Base-by-base conservation (phyloP, 2,888 invertebrate genomes). In the Drosophila infuscata region DNA sequence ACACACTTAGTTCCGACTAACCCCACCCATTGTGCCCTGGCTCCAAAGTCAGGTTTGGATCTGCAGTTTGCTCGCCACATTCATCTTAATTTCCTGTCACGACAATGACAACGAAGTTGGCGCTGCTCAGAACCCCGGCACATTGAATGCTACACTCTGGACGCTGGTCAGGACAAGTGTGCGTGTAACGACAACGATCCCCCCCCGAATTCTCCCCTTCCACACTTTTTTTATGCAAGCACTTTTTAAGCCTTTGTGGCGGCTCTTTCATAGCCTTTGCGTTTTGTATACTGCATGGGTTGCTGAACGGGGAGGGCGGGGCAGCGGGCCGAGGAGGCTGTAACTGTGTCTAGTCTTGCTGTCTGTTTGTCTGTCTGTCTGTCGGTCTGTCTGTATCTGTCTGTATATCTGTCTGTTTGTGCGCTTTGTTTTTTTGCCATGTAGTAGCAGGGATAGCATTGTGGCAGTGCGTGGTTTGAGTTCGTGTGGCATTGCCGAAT, bases 21-120 rank as follows among this genome's bases (percentile, higher is more conserved):
- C 62, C 65, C 25, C 29, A 32, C 32, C 32, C 32, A 41, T 57
- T 57, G 57, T 32, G 38, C 53, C 56, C 43, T 25, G 17, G 17
- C 36, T 36, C 58, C 66, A 60, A 52, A 32, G 66, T 71, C 62
- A 54, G 54, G 65, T 76, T 80, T 70, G 88, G 78, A 81, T 78
- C 82, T 85, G 78, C 83, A 85, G 85, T 86, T 88, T 85, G 89
- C 80, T 89, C 83, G 83, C 88, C 88, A 88, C 88, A 88, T 88
- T 89, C 88, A 88, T 88, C 88, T 88, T 88, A 88, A 88, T 88
- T 88, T 88, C 88, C 88, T 88, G 88, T 88, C 88, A 88, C 79
- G 88, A 83, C 88, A 86, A 86, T 88, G 89, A 88, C 88, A 89
- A 87, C 84, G 83, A 83, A 76, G 82, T 73, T 83, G 71, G 33